Evolutionary conservation across 1,140 invertebrate species (phyloP).

Genomic region (Panagrolaimus sp.): DNA sequence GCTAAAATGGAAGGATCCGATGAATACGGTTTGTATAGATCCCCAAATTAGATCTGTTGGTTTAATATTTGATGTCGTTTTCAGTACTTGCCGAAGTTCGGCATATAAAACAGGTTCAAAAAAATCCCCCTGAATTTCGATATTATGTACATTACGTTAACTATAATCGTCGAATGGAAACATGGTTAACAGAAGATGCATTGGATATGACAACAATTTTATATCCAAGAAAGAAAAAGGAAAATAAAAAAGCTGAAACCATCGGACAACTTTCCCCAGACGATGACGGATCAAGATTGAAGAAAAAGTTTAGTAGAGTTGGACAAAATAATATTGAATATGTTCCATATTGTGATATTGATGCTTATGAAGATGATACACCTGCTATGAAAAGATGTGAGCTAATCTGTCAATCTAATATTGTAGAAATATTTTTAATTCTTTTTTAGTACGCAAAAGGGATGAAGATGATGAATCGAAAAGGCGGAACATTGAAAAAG

Average conservation of each 20-base stretch:
- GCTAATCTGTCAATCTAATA: no score
- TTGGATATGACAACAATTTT: conserved; percentile 31
- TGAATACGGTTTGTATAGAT: neutral
- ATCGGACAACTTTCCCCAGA: neutral
- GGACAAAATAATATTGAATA: conserved; percentile 13
- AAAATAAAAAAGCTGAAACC: neutral
- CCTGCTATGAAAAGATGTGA: conserved; percentile 10
- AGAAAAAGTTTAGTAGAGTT: neutral
- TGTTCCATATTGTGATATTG: neutral
- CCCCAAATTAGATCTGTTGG: no score
- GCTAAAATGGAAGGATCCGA: neutral
- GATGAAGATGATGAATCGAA: conserved; percentile 45
- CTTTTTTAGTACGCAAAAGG: conserved; percentile 45
- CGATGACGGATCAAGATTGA: neutral
- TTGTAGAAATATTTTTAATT: no score
- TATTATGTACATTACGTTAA: conserved; percentile 48
- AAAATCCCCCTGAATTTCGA: conserved; percentile 10
- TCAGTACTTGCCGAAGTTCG: conserved; percentile 39
- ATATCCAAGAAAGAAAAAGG: conserved; percentile 27
- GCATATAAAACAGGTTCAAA: conserved; percentile 22
- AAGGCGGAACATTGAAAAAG: conserved; percentile 43
- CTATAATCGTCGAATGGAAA: conserved; percentile 43
- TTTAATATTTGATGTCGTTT: neutral
- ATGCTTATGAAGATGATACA: conserved; percentile 12
- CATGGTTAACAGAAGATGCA: conserved; percentile 37